Conservation (phyloP, 2,797 vertebrate species). For the Crotalus adamanteus region DNA sequence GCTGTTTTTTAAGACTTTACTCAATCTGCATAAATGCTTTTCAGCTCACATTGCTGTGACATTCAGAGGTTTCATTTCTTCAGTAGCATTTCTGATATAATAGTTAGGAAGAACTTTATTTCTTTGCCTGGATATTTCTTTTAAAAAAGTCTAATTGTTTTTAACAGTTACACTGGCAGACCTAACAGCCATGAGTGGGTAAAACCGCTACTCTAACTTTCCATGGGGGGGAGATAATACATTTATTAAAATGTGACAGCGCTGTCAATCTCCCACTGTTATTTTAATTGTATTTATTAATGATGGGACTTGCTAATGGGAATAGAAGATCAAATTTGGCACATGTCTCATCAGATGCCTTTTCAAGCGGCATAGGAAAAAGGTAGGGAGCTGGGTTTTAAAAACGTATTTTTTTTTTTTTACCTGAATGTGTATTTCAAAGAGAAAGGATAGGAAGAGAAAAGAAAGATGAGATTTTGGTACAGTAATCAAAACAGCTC, state of each 20-base stretch:
- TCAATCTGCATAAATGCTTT: not conserved
- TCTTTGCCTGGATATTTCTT: not conserved
- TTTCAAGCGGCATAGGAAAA: not conserved
- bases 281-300: constrained; percentile 49
- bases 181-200: not conserved
- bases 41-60: not conserved
- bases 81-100: not conserved
- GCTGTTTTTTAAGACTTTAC: not conserved
- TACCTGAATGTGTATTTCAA: constrained; percentile 6
- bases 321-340: constrained; percentile 19
- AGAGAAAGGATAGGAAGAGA: not conserved
- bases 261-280: constrained; percentile 43
- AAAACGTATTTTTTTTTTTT: not conserved
- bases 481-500: not conserved
- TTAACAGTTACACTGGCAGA: not conserved
- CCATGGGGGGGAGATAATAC: constrained; percentile 27
- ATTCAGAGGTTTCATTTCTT: not conserved
- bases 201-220: constrained; percentile 24
- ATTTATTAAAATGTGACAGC: constrained; percentile 35
- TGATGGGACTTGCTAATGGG: constrained; percentile 13
- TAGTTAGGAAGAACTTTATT: not conserved
- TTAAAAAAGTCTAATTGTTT: not conserved
- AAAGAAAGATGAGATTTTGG: not conserved
- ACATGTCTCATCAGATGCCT: not conserved
- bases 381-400: not conserved